Evolutionary conservation across 1,140 invertebrate genomes (phyloP).

Genomic region (Cotesia vestalis): DNA sequence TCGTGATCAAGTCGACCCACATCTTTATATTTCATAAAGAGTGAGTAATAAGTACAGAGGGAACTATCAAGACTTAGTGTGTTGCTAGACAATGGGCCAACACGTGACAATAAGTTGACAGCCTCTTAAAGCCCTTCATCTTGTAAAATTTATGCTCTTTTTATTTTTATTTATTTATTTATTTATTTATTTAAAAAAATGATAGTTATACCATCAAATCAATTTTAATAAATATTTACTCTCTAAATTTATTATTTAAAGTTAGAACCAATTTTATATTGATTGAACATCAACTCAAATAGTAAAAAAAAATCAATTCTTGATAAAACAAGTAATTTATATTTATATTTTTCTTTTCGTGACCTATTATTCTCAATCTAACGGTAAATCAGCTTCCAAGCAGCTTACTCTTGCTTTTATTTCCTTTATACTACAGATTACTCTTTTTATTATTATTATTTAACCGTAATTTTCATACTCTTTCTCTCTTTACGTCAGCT

Average conservation of each 20-base stretch:
- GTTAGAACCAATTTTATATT: not conserved
- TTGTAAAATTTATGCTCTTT: not conserved
- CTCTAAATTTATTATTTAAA: not conserved
- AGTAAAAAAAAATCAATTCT: not conserved
- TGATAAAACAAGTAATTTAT: not conserved
- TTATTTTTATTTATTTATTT: too few relatives aligned
- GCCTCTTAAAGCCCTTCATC: slow-evolving; percentile 8
- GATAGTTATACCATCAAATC: not conserved
- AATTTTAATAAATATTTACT: not conserved
- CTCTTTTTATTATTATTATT: slow-evolving; percentile 4
- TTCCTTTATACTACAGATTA: not conserved
- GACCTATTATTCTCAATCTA: slow-evolving; percentile 8
- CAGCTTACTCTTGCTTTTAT: slow-evolving; percentile 6
- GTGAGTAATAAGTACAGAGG: not conserved
- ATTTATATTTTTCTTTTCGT: not conserved
- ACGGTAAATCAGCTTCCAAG: slow-evolving; percentile 2
- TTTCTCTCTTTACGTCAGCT: not conserved
- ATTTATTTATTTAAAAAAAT: too few relatives aligned
- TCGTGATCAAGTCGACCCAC: slow-evolving; percentile 24
- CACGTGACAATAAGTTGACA: slow-evolving; percentile 7
- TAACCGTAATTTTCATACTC: not conserved
- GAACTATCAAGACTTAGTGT: not conserved
- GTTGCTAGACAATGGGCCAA: not conserved
- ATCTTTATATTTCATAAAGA: not conserved
- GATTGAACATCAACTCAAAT: not conserved